Conservation (phyloP, 2,113 vertebrate species). For the Oriolus oriolus region DNA sequence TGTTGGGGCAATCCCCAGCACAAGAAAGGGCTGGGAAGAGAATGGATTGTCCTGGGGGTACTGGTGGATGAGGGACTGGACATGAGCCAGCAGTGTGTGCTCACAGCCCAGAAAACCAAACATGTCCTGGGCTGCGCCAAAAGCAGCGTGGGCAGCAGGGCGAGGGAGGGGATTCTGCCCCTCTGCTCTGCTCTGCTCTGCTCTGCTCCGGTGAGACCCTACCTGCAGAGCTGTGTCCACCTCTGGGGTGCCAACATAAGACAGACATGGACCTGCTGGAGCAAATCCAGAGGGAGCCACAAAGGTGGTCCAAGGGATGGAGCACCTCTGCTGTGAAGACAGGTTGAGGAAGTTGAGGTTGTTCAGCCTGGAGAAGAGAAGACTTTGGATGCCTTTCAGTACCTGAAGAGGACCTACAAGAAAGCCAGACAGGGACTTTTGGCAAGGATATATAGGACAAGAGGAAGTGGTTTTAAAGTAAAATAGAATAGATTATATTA, state of each 20-base stretch:
- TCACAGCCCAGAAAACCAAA: not conserved
- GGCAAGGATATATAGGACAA: not conserved
- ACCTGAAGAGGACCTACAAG: not conserved
- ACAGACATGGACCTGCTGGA: not conserved
- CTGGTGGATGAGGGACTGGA: not conserved
- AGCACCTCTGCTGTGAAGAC: not conserved
- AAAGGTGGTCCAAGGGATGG: not conserved
- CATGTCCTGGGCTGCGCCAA: not conserved
- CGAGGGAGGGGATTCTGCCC: not conserved
- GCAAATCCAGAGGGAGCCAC: not conserved
- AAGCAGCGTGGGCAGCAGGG: not conserved
- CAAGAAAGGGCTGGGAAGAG: not conserved
- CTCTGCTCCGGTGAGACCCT: not conserved
- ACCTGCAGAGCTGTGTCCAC: no score
- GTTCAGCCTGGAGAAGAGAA: not conserved
- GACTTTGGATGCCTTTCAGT: not conserved
- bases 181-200: not conserved
- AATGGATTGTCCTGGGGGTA: not conserved
- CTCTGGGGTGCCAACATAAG: no score
- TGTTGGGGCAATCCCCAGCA: not conserved
- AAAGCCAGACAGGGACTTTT: not conserved
- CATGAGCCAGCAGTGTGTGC: not conserved
- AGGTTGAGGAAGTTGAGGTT: not conserved
- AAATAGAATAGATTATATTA: not conserved
- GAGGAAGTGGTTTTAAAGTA: not conserved